Evolutionary conservation across 2,797 vertebrate species (phyloP), one percentile per base, ranked within the genome.

Genomic region (Echiichthys vipera): DNA sequence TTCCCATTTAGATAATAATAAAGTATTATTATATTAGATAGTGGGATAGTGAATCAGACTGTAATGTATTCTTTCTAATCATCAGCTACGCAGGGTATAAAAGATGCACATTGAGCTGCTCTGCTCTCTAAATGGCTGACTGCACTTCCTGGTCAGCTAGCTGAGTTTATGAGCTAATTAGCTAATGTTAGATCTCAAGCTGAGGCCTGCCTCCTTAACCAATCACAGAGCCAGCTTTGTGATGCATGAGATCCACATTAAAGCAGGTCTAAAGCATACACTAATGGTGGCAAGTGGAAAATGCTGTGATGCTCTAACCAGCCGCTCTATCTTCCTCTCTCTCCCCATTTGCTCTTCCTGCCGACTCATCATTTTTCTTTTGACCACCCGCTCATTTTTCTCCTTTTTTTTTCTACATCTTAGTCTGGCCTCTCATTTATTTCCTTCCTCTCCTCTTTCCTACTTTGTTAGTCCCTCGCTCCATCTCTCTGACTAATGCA

Each of bases 121-220:
- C 55, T 36, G 34, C 54, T 77, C 74, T 77, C 56, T 74, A 75
- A 80, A 81, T 51, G 61, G 80, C 73, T 77, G 70, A 81, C 74
- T 74, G 74, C 71, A 65, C 88, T 85, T 89, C 66, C 77, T 91
- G 74, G 74, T 89, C 87, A 89, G 84, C 84, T 84, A 88, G 77
- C 84, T 65, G 71, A 83, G 78, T 93, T 91, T 93, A 92, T 88
- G 89, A 90, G 88, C 84, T 90, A 91, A 93, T 93, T 93, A 93
- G 87, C 89, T 92, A 93, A 95, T 93, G 91, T 89, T 65, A 71
- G 78, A 77, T 71, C 69, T 80, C 74, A 81, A 80, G 74, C 78
- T 81, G 75, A 72, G 74, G 69, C 54, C 72, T 78, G 77, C 43
- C 51, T 81, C 77, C 62, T 75, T 68, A 80, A 78, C 89, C 88